A percentile compares a stretch with the other conserved stretches of the same genome.
These are phyloP conservation scores for Drosophila melanocephala DNA, from an alignment of 2,888 invertebrate species.

Conservation along the genomic window DNA sequence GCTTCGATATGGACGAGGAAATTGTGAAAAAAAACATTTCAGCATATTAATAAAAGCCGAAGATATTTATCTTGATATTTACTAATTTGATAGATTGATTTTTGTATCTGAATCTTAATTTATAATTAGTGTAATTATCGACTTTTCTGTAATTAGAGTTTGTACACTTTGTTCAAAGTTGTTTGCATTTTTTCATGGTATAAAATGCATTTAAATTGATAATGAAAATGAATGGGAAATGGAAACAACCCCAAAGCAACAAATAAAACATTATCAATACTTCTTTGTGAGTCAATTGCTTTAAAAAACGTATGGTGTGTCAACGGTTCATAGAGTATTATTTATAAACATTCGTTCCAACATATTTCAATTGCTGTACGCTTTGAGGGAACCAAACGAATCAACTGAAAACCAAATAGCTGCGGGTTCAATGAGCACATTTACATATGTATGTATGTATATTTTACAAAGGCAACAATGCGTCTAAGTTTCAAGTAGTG, in stretches of 20 bases:
- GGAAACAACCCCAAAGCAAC: slow-evolving; percentile 6
- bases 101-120: background rate
- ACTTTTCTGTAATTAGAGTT: background rate
- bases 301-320: background rate
- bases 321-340: background rate
- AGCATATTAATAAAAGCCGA: background rate
- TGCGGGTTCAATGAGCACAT: background rate
- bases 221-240: slow-evolving; percentile 2
- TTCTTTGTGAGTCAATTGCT: slow-evolving; percentile 5
- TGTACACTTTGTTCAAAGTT: background rate
- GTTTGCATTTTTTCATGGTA: background rate
- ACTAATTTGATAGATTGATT: background rate
- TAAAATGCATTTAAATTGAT: background rate
- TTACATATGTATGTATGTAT: background rate
- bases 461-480: background rate
- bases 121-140: background rate
- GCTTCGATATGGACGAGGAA: slow-evolving; percentile 51
- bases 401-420: background rate
- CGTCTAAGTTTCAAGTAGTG: background rate
- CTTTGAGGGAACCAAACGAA: background rate
- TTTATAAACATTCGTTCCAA: slow-evolving; percentile 3
- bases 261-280: background rate
- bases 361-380: background rate
- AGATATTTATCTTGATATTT: background rate
- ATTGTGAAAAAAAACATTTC: slow-evolving; percentile 12